Evolutionary conservation across 2,113 vertebrate species (phyloP).

Genomic region (Esox niger): DNA sequence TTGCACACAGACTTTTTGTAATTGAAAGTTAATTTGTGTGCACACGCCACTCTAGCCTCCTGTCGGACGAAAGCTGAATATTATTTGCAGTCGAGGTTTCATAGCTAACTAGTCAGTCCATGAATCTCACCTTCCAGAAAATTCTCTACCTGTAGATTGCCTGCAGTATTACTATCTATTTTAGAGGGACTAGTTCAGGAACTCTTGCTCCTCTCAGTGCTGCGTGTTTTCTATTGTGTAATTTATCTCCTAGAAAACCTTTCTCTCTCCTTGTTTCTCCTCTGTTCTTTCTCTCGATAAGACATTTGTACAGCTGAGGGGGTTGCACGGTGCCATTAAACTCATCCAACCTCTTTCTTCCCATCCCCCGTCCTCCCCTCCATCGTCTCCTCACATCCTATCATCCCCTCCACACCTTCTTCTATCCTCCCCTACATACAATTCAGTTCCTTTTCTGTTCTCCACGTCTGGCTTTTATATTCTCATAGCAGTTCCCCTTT

Average conservation of each 20-base stretch:
- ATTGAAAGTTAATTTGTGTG: slow-evolving; percentile 66
- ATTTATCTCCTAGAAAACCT: background rate
- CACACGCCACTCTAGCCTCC: slow-evolving; percentile 32
- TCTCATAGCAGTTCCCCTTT: no score
- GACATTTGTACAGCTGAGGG: slow-evolving; percentile 51
- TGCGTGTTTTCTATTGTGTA: background rate
- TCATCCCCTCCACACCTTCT: slow-evolving; percentile 5
- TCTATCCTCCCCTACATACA: slow-evolving; percentile 21
- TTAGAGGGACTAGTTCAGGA: no score
- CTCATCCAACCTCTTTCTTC: slow-evolving; percentile 13
- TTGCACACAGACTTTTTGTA: slow-evolving; percentile 48
- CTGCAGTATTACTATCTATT: no score
- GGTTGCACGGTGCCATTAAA: slow-evolving; percentile 54
- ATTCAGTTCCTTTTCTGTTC: no score
- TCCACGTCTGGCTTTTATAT: no score
- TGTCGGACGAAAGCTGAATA: slow-evolving; percentile 34
- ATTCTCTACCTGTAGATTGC: no score
- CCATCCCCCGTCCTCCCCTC: slow-evolving; percentile 33
- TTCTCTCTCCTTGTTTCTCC: slow-evolving; percentile 6
- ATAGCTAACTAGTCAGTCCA: no score
- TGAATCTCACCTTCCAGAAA: no score
- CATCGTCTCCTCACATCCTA: slow-evolving; percentile 25
- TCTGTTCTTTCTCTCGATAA: slow-evolving; percentile 18
- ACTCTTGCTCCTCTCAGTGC: background rate
- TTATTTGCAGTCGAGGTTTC: background rate